These are phyloP conservation scores for Ctenodactylus gundi DNA, from an alignment of 2,113 vertebrate species.

Conservation along the genomic window DNA sequence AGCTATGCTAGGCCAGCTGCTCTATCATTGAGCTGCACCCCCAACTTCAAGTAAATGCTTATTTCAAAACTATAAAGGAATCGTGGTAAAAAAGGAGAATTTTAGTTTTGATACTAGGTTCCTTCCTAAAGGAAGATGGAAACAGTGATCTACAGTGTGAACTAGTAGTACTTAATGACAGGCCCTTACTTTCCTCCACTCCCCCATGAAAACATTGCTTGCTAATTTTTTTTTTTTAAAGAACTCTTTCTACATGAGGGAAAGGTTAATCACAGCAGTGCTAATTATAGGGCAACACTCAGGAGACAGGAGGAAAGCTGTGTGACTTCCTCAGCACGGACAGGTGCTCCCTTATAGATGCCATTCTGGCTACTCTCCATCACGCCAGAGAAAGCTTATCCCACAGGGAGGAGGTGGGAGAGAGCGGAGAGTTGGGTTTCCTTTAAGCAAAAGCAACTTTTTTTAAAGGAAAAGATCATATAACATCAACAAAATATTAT, in stretches of 20 bases:
- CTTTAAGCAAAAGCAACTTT: conserved; percentile 13
- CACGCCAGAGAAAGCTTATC: not conserved
- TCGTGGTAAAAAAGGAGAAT: not conserved
- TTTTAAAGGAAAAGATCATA: conserved; percentile 13
- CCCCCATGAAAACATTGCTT: no score
- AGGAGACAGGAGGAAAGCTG: not conserved
- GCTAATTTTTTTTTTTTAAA: not conserved
- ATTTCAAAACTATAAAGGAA: not conserved
- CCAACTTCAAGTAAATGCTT: not conserved
- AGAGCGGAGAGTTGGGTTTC: not conserved
- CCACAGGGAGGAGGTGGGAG: not conserved
- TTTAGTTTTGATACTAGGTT: not conserved
- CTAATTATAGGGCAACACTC: not conserved
- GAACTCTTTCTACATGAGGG: not conserved
- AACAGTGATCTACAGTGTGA: not conserved
- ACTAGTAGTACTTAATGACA: not conserved
- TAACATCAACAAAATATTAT: not conserved
- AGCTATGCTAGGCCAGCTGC: no score
- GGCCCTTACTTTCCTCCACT: not conserved
- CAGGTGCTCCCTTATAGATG: no score
- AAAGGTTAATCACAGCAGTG: not conserved
- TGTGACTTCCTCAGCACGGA: not conserved
- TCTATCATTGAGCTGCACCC: not conserved
- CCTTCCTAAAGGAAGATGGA: not conserved
- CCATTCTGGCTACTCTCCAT: no score